Percentiles rank a stretch among this genome's conserved stretches.
phyloP scores from a whole-genome alignment of 2,797 vertebrate genomes.

The Hafferia zeledoni region DNA sequence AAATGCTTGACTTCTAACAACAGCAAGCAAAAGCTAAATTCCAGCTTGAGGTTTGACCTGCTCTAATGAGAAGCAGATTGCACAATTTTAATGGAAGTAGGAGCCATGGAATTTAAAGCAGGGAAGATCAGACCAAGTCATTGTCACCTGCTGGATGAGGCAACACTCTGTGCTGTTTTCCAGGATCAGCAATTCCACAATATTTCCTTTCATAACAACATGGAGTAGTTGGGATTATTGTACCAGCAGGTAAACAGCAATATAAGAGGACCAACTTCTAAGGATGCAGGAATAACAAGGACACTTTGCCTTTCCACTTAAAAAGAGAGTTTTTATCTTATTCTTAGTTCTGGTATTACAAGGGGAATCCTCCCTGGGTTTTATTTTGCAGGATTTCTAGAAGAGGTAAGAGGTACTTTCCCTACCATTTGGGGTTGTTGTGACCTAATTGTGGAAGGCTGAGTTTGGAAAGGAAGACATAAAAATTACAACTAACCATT shows the following conservation, averaged over 20 bases:
- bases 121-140: background rate
- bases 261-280: background rate
- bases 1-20: background rate
- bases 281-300: background rate
- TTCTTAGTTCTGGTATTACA: background rate
- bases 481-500: background rate
- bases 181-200: background rate
- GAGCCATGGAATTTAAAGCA: background rate
- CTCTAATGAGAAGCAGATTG: background rate
- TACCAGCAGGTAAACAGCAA: background rate
- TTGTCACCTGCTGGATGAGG: background rate
- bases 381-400: background rate
- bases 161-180: background rate
- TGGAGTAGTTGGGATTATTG: background rate
- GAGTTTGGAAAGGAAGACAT: background rate
- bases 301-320: background rate
- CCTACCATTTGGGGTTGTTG: background rate
- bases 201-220: background rate
- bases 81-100: background rate
- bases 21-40: background rate
- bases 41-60: background rate
- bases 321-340: background rate
- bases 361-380: background rate
- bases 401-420: background rate
- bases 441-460: background rate